Evolutionary conservation across 2,888 invertebrate genomes (phyloP), one percentile per base, ranked within the genome.

Genomic region (Syritta pipiens): DNA sequence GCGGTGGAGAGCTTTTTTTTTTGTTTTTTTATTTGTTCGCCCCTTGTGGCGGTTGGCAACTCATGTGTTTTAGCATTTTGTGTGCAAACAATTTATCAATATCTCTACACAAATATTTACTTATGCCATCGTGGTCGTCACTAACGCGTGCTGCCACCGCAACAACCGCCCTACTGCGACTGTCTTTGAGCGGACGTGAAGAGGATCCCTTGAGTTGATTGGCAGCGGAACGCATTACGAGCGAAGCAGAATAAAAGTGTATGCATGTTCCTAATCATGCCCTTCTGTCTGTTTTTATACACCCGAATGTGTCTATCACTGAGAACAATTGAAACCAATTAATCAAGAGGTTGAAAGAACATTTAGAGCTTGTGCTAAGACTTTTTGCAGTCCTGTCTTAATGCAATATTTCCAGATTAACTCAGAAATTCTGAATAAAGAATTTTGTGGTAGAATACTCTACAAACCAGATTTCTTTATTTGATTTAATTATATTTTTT

Each of bases 31-130:
- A 24, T 35, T 40, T 67, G 22, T 48, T 28, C 28, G n/a, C 14
- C 37, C 6, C 14, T 48, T 6, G 22, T 67, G 7, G 28, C 46
- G 48, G 67, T 46, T 37, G 37, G 49, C 19, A 59, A 32, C 42
- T 51, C 69, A 51, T 69, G 30, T 59, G 51, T 51, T 59, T 49
- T 60, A 51, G 40, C 69, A 60, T 59, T 59, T 59, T 59, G 42
- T 59, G 69, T 59, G 51, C 59, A 69, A 69, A 69, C 69, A 69
- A 60, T 69, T 60, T 60, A 69, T 69, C 59, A 69, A 69, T 69
- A 69, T 69, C 49, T 51, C 20, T 51, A 26, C 40, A 42, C 59
- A 69, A 69, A 69, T 69, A 69, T 69, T 69, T 69, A 59, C 32
- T 35, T 20, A 44, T 24, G 69, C 42, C 69, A 60, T 42, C 42